These are phyloP conservation scores for Bombylius major DNA, from an alignment of 2,888 invertebrate species.

Conservation along the genomic window DNA sequence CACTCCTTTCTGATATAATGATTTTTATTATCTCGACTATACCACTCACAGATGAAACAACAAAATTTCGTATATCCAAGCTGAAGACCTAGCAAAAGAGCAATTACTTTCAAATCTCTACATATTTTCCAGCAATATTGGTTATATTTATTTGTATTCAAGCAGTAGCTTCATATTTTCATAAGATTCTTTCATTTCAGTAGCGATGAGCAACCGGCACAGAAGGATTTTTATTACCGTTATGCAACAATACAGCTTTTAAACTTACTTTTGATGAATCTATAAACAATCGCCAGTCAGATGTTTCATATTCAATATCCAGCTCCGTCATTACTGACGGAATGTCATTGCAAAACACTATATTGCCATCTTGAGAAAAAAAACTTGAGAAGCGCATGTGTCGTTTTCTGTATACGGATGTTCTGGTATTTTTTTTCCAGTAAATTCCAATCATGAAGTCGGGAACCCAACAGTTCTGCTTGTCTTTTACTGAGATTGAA, in stretches of 20 bases:
- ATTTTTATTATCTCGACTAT: conserved; percentile 4
- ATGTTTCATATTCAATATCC: no score
- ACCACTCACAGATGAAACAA: conserved; percentile 13
- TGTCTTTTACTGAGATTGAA: no score
- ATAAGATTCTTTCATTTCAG: conserved; percentile 16
- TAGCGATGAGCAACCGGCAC: conserved; percentile 17
- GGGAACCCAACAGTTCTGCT: no score
- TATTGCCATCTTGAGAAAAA: no score
- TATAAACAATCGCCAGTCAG: conserved; percentile 19
- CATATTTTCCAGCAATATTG: conserved; percentile 17
- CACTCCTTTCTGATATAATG: conserved; percentile 11
- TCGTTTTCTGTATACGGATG: no score
- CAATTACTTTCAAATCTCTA: conserved; percentile 14
- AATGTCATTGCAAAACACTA: no score
- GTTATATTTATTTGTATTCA: conserved; percentile 15
- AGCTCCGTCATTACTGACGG: no score
- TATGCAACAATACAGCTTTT: conserved; percentile 18
- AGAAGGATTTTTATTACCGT: conserved; percentile 15
- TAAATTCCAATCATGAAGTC: no score
- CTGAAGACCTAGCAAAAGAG: conserved; percentile 14
- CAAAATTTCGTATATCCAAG: conserved; percentile 11
- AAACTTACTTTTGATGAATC: conserved; percentile 18
- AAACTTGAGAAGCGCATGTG: no score
- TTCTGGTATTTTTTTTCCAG: no score
- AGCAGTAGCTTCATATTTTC: conserved; percentile 15